A percentile compares a stretch with the other conserved stretches of the same genome.
Conservation (phyloP, 2,113 vertebrate species). For the Colinus virginianus region DNA sequence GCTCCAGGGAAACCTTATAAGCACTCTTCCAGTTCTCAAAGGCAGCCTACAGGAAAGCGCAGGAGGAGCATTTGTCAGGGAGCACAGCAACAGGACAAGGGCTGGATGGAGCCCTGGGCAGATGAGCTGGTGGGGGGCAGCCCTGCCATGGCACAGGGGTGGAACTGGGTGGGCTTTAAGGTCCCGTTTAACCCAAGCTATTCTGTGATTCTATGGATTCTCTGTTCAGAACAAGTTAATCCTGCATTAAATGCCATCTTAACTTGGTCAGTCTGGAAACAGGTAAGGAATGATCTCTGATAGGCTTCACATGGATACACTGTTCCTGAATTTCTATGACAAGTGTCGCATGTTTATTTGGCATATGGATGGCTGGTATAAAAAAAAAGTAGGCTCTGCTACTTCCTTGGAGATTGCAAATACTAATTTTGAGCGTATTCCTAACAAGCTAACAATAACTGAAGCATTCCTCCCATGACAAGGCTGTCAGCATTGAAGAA, state of each 20-base stretch:
- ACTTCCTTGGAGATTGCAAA: not conserved
- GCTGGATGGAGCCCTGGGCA: too few relatives aligned
- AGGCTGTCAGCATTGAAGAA: constrained; percentile 1
- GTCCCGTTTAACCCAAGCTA: not conserved
- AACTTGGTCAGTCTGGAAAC: not conserved
- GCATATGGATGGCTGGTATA: not conserved
- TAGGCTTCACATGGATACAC: not conserved
- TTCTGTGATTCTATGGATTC: not conserved
- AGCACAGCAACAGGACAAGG: not conserved
- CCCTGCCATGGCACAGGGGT: too few relatives aligned
- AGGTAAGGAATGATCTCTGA: not conserved
- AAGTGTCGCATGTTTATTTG: not conserved
- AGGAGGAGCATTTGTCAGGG: too few relatives aligned
- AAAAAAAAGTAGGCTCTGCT: not conserved
- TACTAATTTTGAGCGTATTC: not conserved
- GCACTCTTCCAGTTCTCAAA: not conserved
- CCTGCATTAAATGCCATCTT: not conserved
- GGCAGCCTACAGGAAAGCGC: not conserved
- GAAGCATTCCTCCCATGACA: not conserved
- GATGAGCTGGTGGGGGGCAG: too few relatives aligned
- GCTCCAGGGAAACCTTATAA: not conserved
- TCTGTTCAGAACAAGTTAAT: not conserved
- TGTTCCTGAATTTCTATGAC: not conserved
- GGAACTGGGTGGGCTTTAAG: not conserved
- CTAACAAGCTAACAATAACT: not conserved